Percentiles rank a stretch among this genome's conserved stretches.
phyloP scores from a whole-genome alignment of 64 coral and sea anemone species.

The Platygyra sinensis region DNA sequence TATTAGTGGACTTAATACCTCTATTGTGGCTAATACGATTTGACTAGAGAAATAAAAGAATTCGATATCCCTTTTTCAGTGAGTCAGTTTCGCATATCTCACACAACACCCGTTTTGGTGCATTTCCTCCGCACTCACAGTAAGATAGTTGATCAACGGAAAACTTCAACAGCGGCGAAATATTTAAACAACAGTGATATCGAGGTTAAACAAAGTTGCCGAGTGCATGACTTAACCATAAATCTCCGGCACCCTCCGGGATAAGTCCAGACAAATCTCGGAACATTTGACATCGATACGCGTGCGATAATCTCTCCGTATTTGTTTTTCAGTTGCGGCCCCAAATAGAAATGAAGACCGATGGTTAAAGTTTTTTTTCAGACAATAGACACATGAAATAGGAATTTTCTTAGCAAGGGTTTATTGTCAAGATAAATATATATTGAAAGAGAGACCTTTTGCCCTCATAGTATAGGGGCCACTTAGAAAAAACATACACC shows the following conservation, averaged over 20 bases:
- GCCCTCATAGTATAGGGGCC: not conserved
- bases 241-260: not conserved
- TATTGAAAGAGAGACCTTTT: constrained; percentile 1
- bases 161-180: not conserved
- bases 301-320: not conserved
- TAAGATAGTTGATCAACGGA: not conserved
- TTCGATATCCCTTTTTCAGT: not conserved
- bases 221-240: not conserved
- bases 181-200: not conserved
- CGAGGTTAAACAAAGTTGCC: not conserved
- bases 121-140: not conserved
- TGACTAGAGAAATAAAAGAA: constrained; percentile 27
- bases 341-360: not conserved
- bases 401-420: not conserved
- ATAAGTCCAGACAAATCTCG: not conserved
- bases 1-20: constrained; percentile 2
- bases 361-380: not conserved
- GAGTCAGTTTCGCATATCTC: not conserved
- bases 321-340: not conserved
- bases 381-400: constrained; percentile 25
- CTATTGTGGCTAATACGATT: constrained; percentile 28
- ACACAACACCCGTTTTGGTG: not conserved
- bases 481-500: not conserved
- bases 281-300: not conserved
- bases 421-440: constrained; percentile 16